These are phyloP conservation scores for Rutilus rutilus DNA, from an alignment of 2,113 vertebrate species.

Conservation along the genomic window DNA sequence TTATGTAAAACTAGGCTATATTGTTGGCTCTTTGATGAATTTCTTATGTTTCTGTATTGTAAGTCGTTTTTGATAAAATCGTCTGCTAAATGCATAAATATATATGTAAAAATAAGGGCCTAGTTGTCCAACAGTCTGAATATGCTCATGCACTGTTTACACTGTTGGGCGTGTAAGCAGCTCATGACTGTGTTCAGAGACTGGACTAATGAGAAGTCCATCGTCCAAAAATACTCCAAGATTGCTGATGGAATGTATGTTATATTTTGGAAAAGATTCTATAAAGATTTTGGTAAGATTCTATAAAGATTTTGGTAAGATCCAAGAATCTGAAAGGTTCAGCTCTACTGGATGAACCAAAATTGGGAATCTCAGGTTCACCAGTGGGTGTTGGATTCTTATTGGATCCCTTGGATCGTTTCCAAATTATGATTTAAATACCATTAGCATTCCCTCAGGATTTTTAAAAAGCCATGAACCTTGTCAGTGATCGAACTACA, in stretches of 20 bases:
- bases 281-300: too few species aligned
- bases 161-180: conserved; percentile 17
- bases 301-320: too few species aligned
- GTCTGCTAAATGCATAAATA: background rate
- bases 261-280: background rate
- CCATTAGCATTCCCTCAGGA: background rate
- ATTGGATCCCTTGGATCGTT: background rate
- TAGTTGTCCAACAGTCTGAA: background rate
- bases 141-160: conserved; percentile 1
- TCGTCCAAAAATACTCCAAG: background rate
- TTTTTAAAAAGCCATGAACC: background rate
- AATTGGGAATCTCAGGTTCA: background rate
- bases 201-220: background rate
- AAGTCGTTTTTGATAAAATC: background rate
- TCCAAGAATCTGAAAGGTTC: background rate
- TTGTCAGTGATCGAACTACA: background rate
- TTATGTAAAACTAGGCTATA: background rate
- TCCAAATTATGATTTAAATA: background rate
- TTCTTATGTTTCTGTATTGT: background rate
- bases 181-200: background rate
- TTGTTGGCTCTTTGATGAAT: background rate
- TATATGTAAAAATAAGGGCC: background rate
- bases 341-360: background rate
- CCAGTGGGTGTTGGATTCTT: background rate
- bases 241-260: background rate